Conservation (phyloP, 2,113 vertebrate genomes). For the Piprites chloris region DNA sequence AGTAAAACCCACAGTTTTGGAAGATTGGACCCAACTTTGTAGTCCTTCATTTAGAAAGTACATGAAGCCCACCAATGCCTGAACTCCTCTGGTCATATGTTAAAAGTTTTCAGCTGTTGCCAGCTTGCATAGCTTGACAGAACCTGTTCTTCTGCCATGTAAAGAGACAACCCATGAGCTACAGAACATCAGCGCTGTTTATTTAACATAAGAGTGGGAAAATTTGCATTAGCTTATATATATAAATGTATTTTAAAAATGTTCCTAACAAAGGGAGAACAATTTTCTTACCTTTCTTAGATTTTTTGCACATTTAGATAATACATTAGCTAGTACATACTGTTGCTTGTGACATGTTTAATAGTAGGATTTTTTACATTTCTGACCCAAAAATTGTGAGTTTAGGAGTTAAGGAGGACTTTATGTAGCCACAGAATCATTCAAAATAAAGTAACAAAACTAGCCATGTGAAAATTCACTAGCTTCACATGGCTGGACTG, state of each 20-base stretch:
- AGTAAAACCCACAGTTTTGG: not conserved
- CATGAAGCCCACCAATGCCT: not conserved
- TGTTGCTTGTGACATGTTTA: not conserved
- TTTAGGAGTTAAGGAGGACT: not conserved
- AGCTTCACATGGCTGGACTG: not conserved
- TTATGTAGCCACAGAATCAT: not conserved
- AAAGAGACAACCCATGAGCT: not conserved
- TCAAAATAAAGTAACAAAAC: not conserved
- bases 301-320: not conserved
- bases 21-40: not conserved
- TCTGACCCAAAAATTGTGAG: not conserved
- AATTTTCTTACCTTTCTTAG: not conserved
- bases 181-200: not conserved
- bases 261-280: not conserved
- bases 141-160: not conserved
- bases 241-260: not conserved
- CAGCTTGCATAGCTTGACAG: not conserved
- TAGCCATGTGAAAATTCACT: conserved; percentile 1
- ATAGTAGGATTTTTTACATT: not conserved
- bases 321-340: not conserved
- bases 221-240: not conserved
- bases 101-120: not conserved
- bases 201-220: not conserved
- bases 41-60: not conserved
- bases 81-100: not conserved